Evolutionary conservation across 2,797 vertebrate species (phyloP), one percentile per base, ranked within the genome.

Genomic region (Hippoglossus hippoglossus): DNA sequence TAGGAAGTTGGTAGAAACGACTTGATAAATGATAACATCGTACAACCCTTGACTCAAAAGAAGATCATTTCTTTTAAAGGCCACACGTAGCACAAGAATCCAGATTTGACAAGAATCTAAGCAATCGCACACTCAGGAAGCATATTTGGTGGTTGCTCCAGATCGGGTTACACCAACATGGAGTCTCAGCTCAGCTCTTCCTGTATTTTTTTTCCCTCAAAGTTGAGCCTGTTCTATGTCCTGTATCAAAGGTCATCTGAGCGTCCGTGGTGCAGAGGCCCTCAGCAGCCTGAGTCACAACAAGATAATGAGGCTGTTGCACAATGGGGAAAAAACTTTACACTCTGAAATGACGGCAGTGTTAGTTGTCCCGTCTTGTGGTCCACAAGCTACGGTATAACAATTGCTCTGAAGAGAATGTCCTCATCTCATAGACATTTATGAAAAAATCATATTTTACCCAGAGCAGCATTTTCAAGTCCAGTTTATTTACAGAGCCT

Each of bases 11-110:
- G 92, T 46, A 95, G 47, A 71, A 93, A 71, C 39, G 85, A 93
- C 7, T 58, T 78, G 51, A 95, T 26, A 12, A 92, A 90, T 11
- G 92, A 93, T 0, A 93, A 78, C 92, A 94, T 94, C 7, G 61
- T 67, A 1, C 36, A 15, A 44, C 25, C 11, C 58, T 63, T 65
- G 6, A 39, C 46, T 77, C 36, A 24, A 54, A 22, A 53, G 21
- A 56, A 55, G 9, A 11, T 13, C 53, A 51, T 12, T 24, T 11
- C 3, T 26, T 51, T 39, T 61, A 31, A 71, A 59, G 19, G 13
- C 53, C 15, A 28, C 15, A 26, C 28, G 4, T 50, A 69, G 26
- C 41, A 31, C 8, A 57, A 53, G 46, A 78, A 64, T 12, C 0
- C 39, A 54, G 36, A 39, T 39, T 52, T 1, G n/a, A 61, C 2